Base-by-base conservation (phyloP, 35 echinoderm and acorn worm genomes). In the Hemicentrotus pulcherrimus region DNA sequence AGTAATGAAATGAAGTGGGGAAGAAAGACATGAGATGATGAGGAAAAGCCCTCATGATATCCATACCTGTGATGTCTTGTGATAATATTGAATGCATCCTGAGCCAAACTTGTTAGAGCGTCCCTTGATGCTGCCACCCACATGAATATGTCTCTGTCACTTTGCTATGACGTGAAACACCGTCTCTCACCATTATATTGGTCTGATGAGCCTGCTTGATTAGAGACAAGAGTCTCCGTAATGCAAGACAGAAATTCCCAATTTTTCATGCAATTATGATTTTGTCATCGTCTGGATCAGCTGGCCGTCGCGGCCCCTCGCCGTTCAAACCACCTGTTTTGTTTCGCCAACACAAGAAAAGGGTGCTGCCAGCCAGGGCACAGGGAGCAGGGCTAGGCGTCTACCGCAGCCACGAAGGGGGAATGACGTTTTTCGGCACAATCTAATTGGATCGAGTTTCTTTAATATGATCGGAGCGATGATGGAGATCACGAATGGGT, bases 381-480 rank as follows among this genome's bases (percentile, higher is more conserved):
- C 28, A 5, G 65, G 65, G 65, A 78, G 65, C 24, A 4, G 65
- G 65, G 65, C 65, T 32, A 14, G 13, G 32, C 31, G 10, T 90
- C 32, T 32, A 30, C 88, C 46, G 24, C 88, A 47, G 13, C 18
- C 46, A 47, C n/a, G 88, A 24, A 41, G 88, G 88, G 88, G 88
- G 88, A 47, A 90, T 90, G 88, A 90, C 88, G 88, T 90, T 93
- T 92, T 93, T 58, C 91, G 91, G 91, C 91, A 93, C 91, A 50
- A 93, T 58, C 91, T 93, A 93, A 93, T 93, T 93, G 91, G 91
- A 93, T 93, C 91, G 48, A 93, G 91, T 93, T 93, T 93, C 91
- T 93, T 93, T 58, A 93, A 93, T 93, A 93, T 93, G 91, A 93
- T 93, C 91, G 46, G 45, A 93, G 91, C 48, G 91, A 93, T 93